Percentiles rank a stretch among this genome's conserved stretches.
phyloP scores from a whole-genome alignment of 2,888 invertebrate species.

The Graphium colonna region DNA sequence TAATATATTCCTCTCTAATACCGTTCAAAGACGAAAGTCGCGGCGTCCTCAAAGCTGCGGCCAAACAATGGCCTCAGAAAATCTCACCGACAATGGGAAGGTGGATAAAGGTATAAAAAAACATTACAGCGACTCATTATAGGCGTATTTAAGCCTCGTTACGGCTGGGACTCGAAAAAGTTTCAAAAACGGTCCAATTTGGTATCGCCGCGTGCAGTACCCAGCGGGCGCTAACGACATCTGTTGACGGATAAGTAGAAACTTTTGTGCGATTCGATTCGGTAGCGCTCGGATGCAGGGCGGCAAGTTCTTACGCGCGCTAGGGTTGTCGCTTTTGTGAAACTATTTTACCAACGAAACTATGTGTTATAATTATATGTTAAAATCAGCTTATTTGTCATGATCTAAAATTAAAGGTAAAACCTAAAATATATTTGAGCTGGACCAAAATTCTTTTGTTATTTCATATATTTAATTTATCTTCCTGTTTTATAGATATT shows the following conservation, averaged over 20 bases:
- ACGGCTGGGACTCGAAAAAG: constrained; percentile 27
- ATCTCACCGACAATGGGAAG: constrained; percentile 23
- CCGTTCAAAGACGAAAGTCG: too few species aligned
- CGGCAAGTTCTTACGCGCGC: constrained; percentile 46
- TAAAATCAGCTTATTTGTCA: too few species aligned
- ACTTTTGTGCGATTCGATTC: constrained; percentile 71
- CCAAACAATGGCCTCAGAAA: constrained; percentile 21
- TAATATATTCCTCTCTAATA: too few species aligned
- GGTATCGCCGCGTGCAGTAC: constrained; percentile 50
- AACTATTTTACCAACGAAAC: too few species aligned
- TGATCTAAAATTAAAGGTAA: too few species aligned
- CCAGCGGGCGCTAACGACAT: constrained; percentile 76
- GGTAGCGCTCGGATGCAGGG: constrained; percentile 49
- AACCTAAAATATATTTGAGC: too few species aligned
- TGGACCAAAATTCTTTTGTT: too few species aligned
- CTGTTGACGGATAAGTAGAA: constrained; percentile 68
- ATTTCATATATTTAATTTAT: not conserved
- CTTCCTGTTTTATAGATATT: too few species aligned
- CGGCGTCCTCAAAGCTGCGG: constrained; percentile 19
- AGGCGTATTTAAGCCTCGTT: constrained; percentile 23
- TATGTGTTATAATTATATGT: too few species aligned
- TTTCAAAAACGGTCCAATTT: constrained; percentile 49
- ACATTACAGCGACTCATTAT: constrained; percentile 19
- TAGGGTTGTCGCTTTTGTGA: constrained; percentile 12
- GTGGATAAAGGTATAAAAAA: constrained; percentile 20